phyloP scores from a whole-genome alignment of 2,888 invertebrate genomes.

The Tanytarsus gracilentus region DNA sequence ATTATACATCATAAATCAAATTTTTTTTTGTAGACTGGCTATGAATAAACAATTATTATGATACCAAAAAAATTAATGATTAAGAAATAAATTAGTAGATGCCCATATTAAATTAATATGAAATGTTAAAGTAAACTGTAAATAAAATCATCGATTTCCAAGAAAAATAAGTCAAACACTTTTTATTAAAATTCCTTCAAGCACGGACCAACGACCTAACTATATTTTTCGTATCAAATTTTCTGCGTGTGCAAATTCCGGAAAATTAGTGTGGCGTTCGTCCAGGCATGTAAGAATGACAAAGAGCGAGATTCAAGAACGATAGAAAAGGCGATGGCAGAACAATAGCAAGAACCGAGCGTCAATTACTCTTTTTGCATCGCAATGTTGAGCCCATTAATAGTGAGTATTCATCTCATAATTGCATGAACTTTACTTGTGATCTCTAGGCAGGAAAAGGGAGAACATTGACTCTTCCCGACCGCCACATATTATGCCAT shows the following conservation, averaged over 20 bases:
- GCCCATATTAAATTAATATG: too few species aligned
- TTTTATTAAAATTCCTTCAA: too few species aligned
- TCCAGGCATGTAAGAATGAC: slow-evolving; percentile 5
- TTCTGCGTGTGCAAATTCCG: slow-evolving; percentile 21
- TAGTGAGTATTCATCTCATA: not conserved
- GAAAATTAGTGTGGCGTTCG: slow-evolving; percentile 16
- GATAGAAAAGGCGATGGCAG: not conserved
- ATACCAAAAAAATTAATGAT: too few species aligned
- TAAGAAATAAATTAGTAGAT: too few species aligned
- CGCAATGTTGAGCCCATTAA: slow-evolving; percentile 4
- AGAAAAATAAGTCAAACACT: too few species aligned
- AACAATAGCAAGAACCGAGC: not conserved
- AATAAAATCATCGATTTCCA: too few species aligned
- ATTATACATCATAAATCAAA: too few species aligned
- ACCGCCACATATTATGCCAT: too few species aligned
- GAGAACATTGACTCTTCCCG: slow-evolving; percentile 16
- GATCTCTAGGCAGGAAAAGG: slow-evolving; percentile 14
- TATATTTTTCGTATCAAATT: not conserved
- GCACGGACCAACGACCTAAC: not conserved
- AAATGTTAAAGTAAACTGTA: too few species aligned
- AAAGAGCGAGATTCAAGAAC: not conserved
- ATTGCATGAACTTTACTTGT: slow-evolving; percentile 2
- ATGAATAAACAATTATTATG: too few species aligned
- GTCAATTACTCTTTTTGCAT: slow-evolving; percentile 5
- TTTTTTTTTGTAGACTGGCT: too few species aligned